A percentile compares a stretch with the other conserved stretches of the same genome.
Evolutionary conservation across 2,113 vertebrate species (phyloP).

Genomic region (Thymallus thymallus): DNA sequence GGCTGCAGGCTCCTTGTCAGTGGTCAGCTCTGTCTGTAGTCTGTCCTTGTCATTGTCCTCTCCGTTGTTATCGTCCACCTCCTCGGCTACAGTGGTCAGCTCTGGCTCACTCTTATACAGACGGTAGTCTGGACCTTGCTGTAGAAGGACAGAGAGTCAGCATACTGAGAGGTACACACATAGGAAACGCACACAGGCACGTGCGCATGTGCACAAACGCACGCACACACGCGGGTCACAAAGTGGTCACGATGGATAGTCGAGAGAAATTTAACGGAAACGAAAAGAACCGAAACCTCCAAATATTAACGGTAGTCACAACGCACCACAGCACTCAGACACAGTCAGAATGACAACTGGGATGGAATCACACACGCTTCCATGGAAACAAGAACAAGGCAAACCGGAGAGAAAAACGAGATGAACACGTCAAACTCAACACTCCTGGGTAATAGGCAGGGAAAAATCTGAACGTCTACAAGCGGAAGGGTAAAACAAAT

Average conservation of each 20-base stretch:
- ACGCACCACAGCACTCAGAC: background rate
- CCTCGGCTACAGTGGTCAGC: constrained; percentile 90
- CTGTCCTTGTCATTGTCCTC: constrained; percentile 84
- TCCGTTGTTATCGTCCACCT: constrained; percentile 87
- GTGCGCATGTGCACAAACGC: too few relatives aligned
- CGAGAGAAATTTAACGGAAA: background rate
- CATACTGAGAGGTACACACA: background rate
- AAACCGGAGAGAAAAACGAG: background rate
- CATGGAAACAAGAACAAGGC: background rate
- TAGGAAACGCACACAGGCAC: background rate
- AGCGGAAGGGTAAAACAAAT: background rate
- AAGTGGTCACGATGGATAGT: background rate
- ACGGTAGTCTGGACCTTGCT: constrained; percentile 91
- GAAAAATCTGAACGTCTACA: background rate
- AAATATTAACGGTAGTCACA: background rate
- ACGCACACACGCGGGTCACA: background rate
- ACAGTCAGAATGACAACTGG: background rate
- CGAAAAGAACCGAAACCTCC: background rate
- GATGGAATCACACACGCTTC: background rate
- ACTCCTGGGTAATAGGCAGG: background rate
- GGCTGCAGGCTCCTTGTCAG: constrained; percentile 74
- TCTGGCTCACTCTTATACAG: constrained; percentile 98
- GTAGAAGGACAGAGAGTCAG: background rate
- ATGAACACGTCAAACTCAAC: too few relatives aligned
- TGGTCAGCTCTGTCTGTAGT: constrained; percentile 69